Conservation (phyloP, 1,140 invertebrate genomes). For the Brachionus paranguensis region DNA sequence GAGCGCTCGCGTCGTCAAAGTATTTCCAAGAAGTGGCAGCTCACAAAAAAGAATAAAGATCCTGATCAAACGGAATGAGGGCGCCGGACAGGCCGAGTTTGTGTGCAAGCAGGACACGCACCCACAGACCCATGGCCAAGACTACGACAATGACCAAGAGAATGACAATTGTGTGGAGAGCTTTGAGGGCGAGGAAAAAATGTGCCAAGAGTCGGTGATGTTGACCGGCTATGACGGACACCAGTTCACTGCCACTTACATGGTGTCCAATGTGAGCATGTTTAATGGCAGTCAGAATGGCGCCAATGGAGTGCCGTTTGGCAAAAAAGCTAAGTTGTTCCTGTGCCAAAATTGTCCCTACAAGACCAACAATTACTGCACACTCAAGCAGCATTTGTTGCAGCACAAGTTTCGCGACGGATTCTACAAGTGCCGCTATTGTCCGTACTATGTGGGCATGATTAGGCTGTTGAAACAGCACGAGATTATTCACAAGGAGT, state of each 20-base stretch:
- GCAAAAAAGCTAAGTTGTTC: slow-evolving; percentile 10
- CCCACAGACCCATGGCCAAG: background rate
- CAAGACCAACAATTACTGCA: slow-evolving; percentile 15
- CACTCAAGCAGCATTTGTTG: slow-evolving; percentile 1
- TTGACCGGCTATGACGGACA: background rate
- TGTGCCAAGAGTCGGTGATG: background rate
- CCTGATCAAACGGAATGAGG: background rate
- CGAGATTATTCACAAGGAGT: slow-evolving; percentile 21
- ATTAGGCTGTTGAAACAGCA: slow-evolving; percentile 30
- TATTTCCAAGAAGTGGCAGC: background rate
- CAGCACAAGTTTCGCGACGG: slow-evolving; percentile 12
- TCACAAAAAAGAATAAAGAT: slow-evolving; percentile 9
- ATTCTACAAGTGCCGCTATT: slow-evolving; percentile 33
- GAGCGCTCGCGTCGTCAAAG: background rate
- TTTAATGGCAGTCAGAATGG: slow-evolving; percentile 1
- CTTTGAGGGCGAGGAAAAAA: background rate
- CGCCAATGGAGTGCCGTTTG: background rate
- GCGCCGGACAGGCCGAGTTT: background rate
- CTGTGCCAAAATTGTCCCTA: slow-evolving; percentile 22
- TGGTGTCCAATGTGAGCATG: background rate
- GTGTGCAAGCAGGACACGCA: background rate
- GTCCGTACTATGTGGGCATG: slow-evolving; percentile 37
- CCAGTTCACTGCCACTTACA: background rate
- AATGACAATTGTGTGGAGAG: background rate
- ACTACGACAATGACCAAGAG: background rate